Conservation (phyloP, 2,888 invertebrate genomes). For the Ectemnius cavifrons region DNA sequence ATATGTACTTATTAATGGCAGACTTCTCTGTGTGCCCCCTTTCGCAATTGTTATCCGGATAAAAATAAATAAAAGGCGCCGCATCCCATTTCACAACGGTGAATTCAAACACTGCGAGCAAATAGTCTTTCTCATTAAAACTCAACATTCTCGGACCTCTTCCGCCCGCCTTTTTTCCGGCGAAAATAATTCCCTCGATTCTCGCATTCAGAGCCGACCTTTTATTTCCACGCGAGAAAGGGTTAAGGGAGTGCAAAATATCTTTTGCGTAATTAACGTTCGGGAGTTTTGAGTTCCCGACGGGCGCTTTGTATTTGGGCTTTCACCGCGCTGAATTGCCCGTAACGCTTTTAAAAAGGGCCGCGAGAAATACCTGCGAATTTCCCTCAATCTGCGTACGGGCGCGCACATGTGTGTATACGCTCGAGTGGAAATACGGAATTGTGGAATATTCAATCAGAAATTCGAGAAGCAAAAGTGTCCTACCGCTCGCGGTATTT, state of each 20-base stretch:
- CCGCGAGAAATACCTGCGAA: neutral
- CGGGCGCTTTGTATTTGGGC: neutral
- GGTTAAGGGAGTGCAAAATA: constrained; percentile 5
- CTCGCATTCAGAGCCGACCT: neutral
- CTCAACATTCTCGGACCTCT: too few relatives aligned
- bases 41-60: too few relatives aligned
- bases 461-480: too few relatives aligned
- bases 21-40: too few relatives aligned
- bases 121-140: too few relatives aligned
- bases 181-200: constrained; percentile 1
- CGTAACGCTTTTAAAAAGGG: neutral
- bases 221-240: neutral
- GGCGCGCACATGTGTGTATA: neutral
- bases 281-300: neutral
- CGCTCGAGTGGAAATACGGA: too few relatives aligned
- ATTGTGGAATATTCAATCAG: too few relatives aligned
- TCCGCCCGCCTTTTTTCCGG: neutral
- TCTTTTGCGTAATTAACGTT: neutral
- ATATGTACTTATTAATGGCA: too few relatives aligned
- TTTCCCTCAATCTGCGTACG: neutral
- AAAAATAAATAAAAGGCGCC: too few relatives aligned
- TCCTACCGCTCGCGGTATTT: too few relatives aligned
- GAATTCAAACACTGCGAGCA: too few relatives aligned
- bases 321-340: neutral
- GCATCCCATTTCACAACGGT: too few relatives aligned